phyloP scores from a whole-genome alignment of 2,797 vertebrate genomes.

The Coluber constrictor region DNA sequence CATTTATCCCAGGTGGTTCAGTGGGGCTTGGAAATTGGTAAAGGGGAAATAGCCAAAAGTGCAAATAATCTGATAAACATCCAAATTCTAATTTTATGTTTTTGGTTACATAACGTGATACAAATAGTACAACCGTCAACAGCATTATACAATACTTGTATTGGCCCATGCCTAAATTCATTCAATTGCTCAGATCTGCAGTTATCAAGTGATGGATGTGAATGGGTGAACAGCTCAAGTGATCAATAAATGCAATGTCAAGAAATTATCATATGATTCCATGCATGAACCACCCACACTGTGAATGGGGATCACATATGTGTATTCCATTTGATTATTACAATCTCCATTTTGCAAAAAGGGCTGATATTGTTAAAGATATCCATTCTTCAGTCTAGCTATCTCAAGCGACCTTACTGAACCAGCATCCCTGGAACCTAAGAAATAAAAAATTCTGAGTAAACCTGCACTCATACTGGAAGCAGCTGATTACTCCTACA shows the following conservation, averaged over 20 bases:
- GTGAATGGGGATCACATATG: not conserved
- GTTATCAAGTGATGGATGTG: not conserved
- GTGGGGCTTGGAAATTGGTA: not conserved
- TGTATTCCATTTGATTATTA: not conserved
- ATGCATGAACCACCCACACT: not conserved
- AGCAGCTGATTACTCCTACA: conserved; percentile 7
- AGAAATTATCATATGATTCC: not conserved
- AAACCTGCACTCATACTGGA: not conserved
- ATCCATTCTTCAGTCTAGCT: rapidly evolving
- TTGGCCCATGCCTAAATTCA: not conserved
- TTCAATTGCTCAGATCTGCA: not conserved
- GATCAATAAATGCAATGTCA: not conserved
- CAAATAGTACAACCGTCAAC: not conserved
- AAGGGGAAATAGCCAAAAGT: not conserved
- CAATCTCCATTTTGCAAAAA: conserved; percentile 1
- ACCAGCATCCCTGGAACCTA: not conserved
- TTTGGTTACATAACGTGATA: not conserved
- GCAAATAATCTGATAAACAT: not conserved
- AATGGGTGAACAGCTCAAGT: not conserved
- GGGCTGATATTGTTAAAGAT: not conserved
- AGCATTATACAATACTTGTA: not conserved
- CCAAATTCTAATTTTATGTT: not conserved
- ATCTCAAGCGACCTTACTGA: not conserved
- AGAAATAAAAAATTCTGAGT: not conserved
- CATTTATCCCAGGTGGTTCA: not conserved